These are phyloP conservation scores for Tupiocoris notatus DNA, from an alignment of 2,888 invertebrate species.

Conservation along the genomic window DNA sequence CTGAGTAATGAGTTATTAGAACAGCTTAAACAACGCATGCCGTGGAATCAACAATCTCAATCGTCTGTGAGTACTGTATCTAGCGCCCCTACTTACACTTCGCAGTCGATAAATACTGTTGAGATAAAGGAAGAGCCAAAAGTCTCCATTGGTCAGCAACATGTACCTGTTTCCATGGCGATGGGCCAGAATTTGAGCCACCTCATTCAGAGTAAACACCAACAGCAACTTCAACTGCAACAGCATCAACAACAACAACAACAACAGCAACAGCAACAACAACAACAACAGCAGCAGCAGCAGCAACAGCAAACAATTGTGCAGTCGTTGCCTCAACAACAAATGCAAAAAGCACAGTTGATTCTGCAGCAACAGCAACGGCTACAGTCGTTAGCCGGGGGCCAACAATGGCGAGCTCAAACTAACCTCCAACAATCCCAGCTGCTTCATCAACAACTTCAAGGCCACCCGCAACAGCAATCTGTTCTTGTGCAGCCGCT, in stretches of 20 bases:
- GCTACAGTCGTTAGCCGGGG: conserved; percentile 20
- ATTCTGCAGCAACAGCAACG: conserved; percentile 53
- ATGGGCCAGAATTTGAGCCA: conserved; percentile 37
- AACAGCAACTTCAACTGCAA: conserved; percentile 49
- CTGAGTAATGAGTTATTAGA: conserved; percentile 67
- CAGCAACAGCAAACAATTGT: conserved; percentile 51
- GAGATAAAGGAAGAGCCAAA: conserved; percentile 46
- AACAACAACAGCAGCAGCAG: conserved; percentile 54
- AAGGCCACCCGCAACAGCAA: conserved; percentile 52
- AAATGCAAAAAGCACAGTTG: conserved; percentile 49
- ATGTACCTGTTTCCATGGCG: conserved; percentile 52
- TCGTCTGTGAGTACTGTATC: conserved; percentile 41
- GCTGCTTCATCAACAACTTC: conserved; percentile 52
- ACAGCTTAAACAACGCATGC: conserved; percentile 73
- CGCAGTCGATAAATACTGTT: conserved; percentile 14
- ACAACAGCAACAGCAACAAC: conserved; percentile 52
- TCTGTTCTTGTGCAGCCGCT: conserved; percentile 51
- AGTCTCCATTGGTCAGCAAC: conserved; percentile 6
- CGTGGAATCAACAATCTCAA: conserved; percentile 68
- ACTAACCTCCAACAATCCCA: conserved; percentile 54
- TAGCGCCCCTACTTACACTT: conserved; percentile 32
- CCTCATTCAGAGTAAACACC: conserved; percentile 40
- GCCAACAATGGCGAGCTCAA: conserved; percentile 52
- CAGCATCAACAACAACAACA: conserved; percentile 53
- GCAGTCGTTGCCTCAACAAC: conserved; percentile 54